Conservation (phyloP, 64 coral and sea anemone species). For the Actinia tenebrosa region DNA sequence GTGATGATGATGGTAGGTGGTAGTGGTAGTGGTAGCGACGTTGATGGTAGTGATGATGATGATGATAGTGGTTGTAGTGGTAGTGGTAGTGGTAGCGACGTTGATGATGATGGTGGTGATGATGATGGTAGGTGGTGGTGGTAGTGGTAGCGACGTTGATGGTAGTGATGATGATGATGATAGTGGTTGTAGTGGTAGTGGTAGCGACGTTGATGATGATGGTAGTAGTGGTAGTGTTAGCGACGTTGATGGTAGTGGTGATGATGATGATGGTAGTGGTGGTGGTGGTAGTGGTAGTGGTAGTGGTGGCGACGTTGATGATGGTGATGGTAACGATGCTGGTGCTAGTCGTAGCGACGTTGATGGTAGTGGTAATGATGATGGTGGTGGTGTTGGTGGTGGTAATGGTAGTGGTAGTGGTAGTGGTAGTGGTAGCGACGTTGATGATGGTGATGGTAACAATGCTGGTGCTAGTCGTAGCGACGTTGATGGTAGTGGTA, state of each 20-base stretch:
- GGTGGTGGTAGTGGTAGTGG: no score
- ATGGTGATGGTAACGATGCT: neutral
- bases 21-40: neutral
- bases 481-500: no score
- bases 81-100: neutral
- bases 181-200: neutral
- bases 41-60: neutral
- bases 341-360: neutral
- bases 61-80: neutral
- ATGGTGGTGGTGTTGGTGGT: no score
- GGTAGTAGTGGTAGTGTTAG: neutral
- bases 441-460: neutral
- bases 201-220: neutral
- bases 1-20: neutral
- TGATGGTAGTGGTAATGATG: neutral
- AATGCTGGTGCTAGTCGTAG: neutral
- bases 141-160: neutral
- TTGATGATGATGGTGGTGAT: neutral
- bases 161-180: neutral
- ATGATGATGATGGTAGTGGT: no score
- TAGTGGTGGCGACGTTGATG: neutral
- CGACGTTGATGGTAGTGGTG: no score
- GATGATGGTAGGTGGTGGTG: neutral
- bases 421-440: neutral
- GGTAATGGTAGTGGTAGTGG: no score